phyloP scores from a whole-genome alignment of 2,888 invertebrate species.

The Cantharis rustica region DNA sequence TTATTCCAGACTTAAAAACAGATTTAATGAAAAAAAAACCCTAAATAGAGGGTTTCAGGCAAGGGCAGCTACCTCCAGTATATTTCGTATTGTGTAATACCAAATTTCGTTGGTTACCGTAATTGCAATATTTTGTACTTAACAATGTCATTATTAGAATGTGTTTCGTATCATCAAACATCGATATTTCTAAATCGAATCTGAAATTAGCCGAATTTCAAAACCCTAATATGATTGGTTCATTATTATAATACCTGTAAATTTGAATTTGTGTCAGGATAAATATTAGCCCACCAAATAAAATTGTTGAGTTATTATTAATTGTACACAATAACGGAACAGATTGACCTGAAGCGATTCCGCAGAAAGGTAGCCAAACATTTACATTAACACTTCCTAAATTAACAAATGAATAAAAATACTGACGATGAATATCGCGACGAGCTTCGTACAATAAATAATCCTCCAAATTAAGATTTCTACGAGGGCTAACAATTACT shows the following conservation, averaged over 20 bases:
- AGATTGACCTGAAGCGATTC: slow-evolving; percentile 41
- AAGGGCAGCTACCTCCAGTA: no score
- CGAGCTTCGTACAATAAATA: slow-evolving; percentile 37
- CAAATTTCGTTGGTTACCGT: no score
- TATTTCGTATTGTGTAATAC: no score
- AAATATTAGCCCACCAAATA: slow-evolving; percentile 42
- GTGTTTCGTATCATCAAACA: no score
- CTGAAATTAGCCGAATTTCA: neutral
- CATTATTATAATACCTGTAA: slow-evolving; percentile 33
- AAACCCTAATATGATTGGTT: neutral
- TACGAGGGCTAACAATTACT: slow-evolving; percentile 31
- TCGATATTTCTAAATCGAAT: no score
- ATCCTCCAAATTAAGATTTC: slow-evolving; percentile 37
- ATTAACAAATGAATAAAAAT: slow-evolving; percentile 32
- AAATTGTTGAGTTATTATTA: slow-evolving; percentile 38
- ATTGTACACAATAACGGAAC: slow-evolving; percentile 41
- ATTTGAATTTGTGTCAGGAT: slow-evolving; percentile 42
- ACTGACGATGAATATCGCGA: slow-evolving; percentile 33
- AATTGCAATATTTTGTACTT: no score
- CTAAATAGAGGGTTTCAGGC: no score
- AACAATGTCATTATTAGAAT: no score
- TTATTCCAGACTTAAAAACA: neutral
- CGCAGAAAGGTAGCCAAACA: slow-evolving; percentile 43
- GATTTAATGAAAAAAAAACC: no score
- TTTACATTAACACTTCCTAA: slow-evolving; percentile 37